Base-by-base conservation (phyloP, 2,888 invertebrate genomes). In the Yponomeuta evonymella region DNA sequence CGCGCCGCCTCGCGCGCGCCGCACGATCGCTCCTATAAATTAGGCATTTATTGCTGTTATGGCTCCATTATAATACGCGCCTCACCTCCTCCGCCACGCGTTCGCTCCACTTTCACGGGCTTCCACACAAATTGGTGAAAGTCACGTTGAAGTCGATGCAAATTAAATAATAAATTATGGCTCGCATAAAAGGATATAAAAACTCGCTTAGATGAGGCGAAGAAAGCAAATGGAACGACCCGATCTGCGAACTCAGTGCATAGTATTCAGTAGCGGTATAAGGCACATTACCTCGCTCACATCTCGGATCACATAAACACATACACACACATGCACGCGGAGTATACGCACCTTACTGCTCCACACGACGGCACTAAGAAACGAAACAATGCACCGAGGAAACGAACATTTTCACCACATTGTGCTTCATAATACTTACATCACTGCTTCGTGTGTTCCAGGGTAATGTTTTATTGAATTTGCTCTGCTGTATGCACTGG, bases 41-140 rank as follows among this genome's bases (percentile, higher is more conserved):
- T 58, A 58, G 51, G 51, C 51, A 58, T 58, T 58, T 58, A 58
- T 58, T 58, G 51, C 15, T 58, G 51, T 58, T 58, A 58, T 58
- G 51, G 51, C 51, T 58, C 51, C 51, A 58, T 58, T 58, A 58
- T 58, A 58, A 58, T 58, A 15, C 51, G 51, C 51, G 51, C 51
- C 51, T 58, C 51, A 58, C 51, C 51, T 58, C 51, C 15, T 58
- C 15, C 51, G 51, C 51, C 15, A 12, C 51, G 12, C 12, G 51
- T 15, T 58, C 51, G 51, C 15, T 58, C 51, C 15, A 58, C 51
- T 58, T 58, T 58, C 51, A 8, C 51, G 51, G 5, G 51, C 51
- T 15, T 58, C 51, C 51, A 58, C 51, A 58, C 51, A 58, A 58
- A 58, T 58, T 58, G 51, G 51, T 12, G 51, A 58, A 58, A 58